Evolutionary conservation across 2,888 invertebrate genomes (phyloP), one percentile per base, ranked within the genome.

Genomic region (Drosophila anomelani): DNA sequence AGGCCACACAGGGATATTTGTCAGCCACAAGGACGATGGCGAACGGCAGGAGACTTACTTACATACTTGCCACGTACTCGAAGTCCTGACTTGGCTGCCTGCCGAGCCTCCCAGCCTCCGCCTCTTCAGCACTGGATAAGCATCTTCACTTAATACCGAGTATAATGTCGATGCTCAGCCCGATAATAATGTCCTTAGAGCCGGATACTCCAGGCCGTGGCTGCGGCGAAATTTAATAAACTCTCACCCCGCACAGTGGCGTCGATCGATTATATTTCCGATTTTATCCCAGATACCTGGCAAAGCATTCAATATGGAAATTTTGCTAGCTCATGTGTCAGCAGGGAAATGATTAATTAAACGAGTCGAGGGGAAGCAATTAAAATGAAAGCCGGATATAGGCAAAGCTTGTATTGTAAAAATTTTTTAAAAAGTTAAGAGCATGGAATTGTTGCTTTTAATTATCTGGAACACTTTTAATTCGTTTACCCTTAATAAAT

Each of bases 61-160:
- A 59, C 66, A 75, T 26, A 26, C 77, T 84, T 81, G 71, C 79
- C 78, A 75, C 79, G 74, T 80, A 83, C 77, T 77, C 71, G 53
- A 72, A 68, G 57, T 56, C 59, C 46, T 66, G 63, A 54, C 49
- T 59, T 46, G 54, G 56, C 58, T 60, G 43, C 34, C 44, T 64
- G 49, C 39, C 54, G 57, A 39, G 60, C 26, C 64, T 43, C 41
- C 12, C 68, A 15, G 51, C 51, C 32, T 34, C 13, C 34, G 49
- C 17, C 20, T 34, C 20, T 15, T 36, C 51, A 43, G 44, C 46
- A 73, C 61, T 76, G 76, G 86, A 88, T 88, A 88, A 87, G 85
- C 85, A 88, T 88, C 86, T 88, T 84, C 75, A 78, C 84, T 88
- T 87, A 88, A 86, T 88, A 77, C 82, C 80, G 79, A 77, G 79